Conservation (phyloP, 2,113 vertebrate species). For the Clarias magur region DNA sequence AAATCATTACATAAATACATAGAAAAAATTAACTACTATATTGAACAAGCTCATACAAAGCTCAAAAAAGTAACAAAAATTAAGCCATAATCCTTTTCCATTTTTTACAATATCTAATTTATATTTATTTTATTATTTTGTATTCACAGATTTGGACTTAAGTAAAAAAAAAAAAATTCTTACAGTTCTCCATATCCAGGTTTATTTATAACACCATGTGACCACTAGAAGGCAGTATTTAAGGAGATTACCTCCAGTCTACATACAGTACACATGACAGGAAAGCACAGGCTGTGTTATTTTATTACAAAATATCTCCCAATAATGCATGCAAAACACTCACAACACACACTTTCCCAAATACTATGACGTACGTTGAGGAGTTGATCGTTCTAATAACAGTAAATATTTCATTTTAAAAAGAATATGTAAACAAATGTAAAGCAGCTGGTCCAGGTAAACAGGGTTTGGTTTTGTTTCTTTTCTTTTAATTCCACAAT, state of each 20-base stretch:
- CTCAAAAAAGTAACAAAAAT: background rate
- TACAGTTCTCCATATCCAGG: background rate
- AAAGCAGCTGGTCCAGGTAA: background rate
- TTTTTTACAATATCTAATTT: background rate
- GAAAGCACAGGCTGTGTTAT: background rate
- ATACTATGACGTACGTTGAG: background rate
- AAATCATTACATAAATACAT: background rate
- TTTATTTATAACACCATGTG: background rate
- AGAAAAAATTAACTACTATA: background rate
- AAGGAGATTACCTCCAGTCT: background rate
- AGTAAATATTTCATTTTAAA: background rate
- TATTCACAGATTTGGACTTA: background rate
- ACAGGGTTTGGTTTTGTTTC: background rate
- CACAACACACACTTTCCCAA: background rate
- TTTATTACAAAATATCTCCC: background rate
- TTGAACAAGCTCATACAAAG: background rate
- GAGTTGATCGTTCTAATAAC: background rate
- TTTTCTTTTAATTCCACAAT: constrained; percentile 3
- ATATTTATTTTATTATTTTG: background rate
- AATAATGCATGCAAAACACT: background rate
- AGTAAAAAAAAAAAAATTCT: background rate
- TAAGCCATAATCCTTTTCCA: background rate
- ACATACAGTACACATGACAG: background rate
- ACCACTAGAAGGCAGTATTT: constrained; percentile 34
- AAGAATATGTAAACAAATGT: background rate